phyloP scores from a whole-genome alignment of 2,797 vertebrate species.

The Aratinga solstitialis region DNA sequence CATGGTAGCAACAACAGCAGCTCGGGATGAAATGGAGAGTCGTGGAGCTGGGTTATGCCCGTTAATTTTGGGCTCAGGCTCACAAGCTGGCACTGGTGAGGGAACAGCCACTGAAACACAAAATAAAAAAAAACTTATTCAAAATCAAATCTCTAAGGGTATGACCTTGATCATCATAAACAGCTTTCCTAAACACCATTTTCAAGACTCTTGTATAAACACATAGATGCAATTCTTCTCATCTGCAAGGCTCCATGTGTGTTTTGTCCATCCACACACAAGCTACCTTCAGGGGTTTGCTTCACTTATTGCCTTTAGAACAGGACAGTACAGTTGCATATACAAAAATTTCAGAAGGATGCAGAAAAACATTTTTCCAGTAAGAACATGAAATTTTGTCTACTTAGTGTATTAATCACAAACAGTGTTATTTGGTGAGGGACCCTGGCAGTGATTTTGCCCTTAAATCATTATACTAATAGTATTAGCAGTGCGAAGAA shows the following conservation, averaged over 20 bases:
- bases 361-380: neutral
- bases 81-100: conserved; percentile 81
- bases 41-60: conserved; percentile 80
- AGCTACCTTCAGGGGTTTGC: neutral
- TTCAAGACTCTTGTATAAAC: neutral
- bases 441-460: neutral
- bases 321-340: neutral
- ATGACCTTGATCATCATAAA: neutral
- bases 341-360: neutral
- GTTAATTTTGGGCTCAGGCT: conserved; percentile 83
- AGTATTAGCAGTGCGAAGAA: neutral
- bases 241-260: neutral
- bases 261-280: neutral
- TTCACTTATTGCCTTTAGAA: neutral
- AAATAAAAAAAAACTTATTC: neutral
- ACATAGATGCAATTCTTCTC: neutral
- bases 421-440: neutral
- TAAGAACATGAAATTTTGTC: neutral
- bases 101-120: conserved; percentile 87
- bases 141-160: neutral
- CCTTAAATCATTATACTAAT: neutral
- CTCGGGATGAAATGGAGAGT: conserved; percentile 87
- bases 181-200: neutral
- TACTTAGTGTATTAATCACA: neutral
- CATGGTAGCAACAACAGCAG: conserved; percentile 90